Evolutionary conservation across 2,113 vertebrate genomes (phyloP), one percentile per base, ranked within the genome.

Genomic region (Lichenostomus cassidix): DNA sequence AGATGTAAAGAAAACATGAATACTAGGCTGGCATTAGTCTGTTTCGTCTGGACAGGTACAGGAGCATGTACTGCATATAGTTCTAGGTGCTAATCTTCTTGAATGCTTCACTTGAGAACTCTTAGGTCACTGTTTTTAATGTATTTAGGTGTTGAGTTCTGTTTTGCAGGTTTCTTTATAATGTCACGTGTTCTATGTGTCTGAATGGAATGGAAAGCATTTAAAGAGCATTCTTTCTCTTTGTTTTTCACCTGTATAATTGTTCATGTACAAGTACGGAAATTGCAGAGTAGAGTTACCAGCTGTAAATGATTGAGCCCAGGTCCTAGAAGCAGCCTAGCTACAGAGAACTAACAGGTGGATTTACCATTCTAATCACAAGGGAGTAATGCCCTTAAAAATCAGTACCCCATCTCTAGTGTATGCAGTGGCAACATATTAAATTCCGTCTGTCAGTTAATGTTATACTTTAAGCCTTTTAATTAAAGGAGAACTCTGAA

Each of bases 101-200:
- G 8, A 82, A 41, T 56, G 18, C 22, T 78, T 89, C 73, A 42
- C 20, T 56, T 76, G 49, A 58, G 33, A 42, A 50, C 35, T 53
- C 49, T 37, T 53, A 15, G 24, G 28, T 80, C 37, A 76, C 49
- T 1, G 1, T 31, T 83, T 83, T 4, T 69, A 47, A 59, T 41
- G 6, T n/a, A 39, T 75, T 67, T 67, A 84, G 56, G 58, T 35
- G 22, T 5, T 10, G 35, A 87, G 49, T 53, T 91, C 84, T 71
- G 20, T 71, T 95, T 68, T 58, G 15, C 31, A 49, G 25, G 5
- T 62, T 73, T 87, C 55, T 73, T 77, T 37, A 20, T 50, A 62
- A 20, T 37, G 7, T 47, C 5, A 0, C 42, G 12, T 24, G 46
- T 73, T 50, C 18, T 53, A 17, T 0, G 0, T 47, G 14, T 63